Percentiles rank a stretch among this genome's conserved stretches.
Evolutionary conservation across 2,888 invertebrate genomes (phyloP).

Genomic region (Nebria salina): DNA sequence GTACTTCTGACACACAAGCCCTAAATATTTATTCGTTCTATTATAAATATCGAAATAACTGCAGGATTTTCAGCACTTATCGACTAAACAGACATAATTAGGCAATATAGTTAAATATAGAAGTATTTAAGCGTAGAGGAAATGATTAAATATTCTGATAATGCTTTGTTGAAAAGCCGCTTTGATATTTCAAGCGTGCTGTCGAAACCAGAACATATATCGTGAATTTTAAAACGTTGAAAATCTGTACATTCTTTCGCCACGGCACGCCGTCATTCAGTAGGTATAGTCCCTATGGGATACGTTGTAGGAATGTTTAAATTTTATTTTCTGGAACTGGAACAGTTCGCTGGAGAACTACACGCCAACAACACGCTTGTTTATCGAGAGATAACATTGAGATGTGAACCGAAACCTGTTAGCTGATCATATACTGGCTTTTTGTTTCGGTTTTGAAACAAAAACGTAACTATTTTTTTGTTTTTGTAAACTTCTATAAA

Average conservation of each 20-base stretch:
- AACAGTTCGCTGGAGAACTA: neutral
- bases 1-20: neutral
- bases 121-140: neutral
- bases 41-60: neutral
- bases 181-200: neutral
- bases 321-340: neutral
- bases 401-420: neutral
- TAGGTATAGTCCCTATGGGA: neutral
- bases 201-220: neutral
- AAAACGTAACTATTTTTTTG: neutral
- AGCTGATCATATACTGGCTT: neutral
- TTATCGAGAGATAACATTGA: neutral
- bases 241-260: neutral
- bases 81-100: no score
- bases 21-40: neutral
- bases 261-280: neutral
- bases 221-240: neutral
- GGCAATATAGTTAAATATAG: no score
- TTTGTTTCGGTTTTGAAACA: neutral
- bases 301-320: neutral
- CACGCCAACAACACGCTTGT: neutral
- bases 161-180: neutral
- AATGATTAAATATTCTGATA: neutral
- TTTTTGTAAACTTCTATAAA: neutral
- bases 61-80: no score